phyloP scores from a whole-genome alignment of 2,113 vertebrate species.

The Chroicocephalus ridibundus region DNA sequence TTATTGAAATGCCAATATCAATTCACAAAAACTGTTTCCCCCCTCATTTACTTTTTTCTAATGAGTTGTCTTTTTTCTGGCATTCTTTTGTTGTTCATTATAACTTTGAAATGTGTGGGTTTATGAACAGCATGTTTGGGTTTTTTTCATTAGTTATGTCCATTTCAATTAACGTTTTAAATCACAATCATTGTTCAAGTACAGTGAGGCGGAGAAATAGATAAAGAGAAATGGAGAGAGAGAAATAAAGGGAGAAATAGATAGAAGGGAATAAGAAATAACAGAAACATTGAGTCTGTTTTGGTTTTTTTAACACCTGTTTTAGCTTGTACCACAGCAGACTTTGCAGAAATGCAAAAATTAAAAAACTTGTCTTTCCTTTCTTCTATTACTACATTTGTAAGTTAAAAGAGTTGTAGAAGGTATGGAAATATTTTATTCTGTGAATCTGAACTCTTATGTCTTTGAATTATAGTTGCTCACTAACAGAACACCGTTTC shows the following conservation, averaged over 20 bases:
- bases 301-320: not conserved
- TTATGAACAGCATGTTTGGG: not conserved
- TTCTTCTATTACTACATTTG: not conserved
- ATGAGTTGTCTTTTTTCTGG: not conserved
- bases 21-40: not conserved
- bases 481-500: slow-evolving; percentile 36
- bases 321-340: not conserved
- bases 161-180: not conserved
- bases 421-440: not conserved
- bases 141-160: not conserved
- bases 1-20: not conserved
- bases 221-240: too few relatives aligned
- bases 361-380: not conserved
- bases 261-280: not conserved
- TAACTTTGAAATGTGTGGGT: not conserved
- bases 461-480: not conserved
- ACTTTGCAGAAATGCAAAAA: not conserved
- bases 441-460: slow-evolving; percentile 11
- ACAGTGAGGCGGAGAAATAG: not conserved
- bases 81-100: not conserved
- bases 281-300: not conserved
- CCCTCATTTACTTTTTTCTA: not conserved
- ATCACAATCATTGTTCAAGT: not conserved
- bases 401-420: not conserved
- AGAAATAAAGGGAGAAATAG: too few relatives aligned